Evolutionary conservation across 2,888 invertebrate genomes (phyloP).

Genomic region (Rhabditoides inermis): DNA sequence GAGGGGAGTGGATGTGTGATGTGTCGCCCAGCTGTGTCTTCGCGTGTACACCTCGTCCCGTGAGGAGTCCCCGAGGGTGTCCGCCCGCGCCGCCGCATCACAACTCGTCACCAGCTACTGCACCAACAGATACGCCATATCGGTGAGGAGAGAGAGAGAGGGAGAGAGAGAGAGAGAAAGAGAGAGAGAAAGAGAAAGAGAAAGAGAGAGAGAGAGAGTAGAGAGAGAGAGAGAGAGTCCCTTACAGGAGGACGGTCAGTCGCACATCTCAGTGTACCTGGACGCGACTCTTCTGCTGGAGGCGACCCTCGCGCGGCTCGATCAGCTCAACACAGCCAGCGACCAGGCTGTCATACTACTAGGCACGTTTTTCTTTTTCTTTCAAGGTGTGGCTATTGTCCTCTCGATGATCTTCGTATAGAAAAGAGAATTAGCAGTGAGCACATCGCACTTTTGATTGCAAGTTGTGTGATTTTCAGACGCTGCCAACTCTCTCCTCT

Average conservation of each 20-base stretch:
- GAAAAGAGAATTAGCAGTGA: not conserved
- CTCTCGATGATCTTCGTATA: no score
- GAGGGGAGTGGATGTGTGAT: not conserved
- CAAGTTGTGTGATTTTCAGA: conserved; percentile 21
- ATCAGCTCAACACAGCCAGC: conserved; percentile 24
- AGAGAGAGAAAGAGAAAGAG: no score
- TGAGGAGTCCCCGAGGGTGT: conserved; percentile 36
- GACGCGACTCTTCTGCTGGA: conserved; percentile 40
- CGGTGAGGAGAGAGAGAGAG: no score
- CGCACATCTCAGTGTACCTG: conserved; percentile 42
- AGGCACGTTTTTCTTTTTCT: no score
- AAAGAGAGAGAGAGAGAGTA: no score
- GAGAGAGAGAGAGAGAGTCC: no score
- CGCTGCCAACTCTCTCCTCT: conserved; percentile 33
- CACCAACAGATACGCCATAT: conserved; percentile 32
- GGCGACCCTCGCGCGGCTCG: conserved; percentile 28
- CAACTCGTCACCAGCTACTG: conserved; percentile 44
- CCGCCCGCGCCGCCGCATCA: conserved; percentile 45
- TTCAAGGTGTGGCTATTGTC: no score
- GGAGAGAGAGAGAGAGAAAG: no score
- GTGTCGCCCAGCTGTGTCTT: conserved; percentile 25
- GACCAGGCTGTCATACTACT: conserved; percentile 25
- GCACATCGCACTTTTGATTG: not conserved
- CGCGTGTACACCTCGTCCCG: conserved; percentile 26
- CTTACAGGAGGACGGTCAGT: conserved; percentile 28